Evolutionary conservation across 1,140 invertebrate genomes (phyloP), one percentile per base, ranked within the genome.

Genomic region (Drosophila kurseongensis): DNA sequence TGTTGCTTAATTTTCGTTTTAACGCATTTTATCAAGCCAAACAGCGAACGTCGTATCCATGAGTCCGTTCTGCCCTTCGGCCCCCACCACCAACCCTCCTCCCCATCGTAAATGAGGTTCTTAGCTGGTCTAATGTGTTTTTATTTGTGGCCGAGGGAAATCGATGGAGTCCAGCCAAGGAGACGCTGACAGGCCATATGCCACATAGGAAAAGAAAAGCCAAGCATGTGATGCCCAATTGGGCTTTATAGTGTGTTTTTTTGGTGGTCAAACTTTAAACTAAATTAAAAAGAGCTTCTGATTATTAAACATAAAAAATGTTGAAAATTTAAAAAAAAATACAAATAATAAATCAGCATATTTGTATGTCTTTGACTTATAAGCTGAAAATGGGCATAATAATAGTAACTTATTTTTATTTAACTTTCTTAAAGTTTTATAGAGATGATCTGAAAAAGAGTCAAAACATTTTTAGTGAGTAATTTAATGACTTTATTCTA

Each of bases 1-100:
- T 89, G 79, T 88, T 88, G 83, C 83, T 88, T 88, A 88, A 88
- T 88, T 88, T 83, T 88, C 79, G 71, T 88, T 88, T 83, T 88
- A 88, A 88, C 79, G 83, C 83, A 88, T 88, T 86, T 88, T 83
- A 88, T 82, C 79, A 88, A 79, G 67, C 71, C 65, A 61, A 75
- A 67, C 62, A 84, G 62, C 54, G 58, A 67, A 40, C 55, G 62
- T 63, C 54, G 36, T 38, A 56, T 73, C 60, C 40, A 41, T 42
- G 44, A 60, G 14, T 36, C 52, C 23, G 6, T 48, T 16, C 48
- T 45, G 35, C 38, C 40, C 36, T 29, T 38, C 6, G 9, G 6
- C 13, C 2, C 29, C 52, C 29, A 23, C 35, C 27, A 5, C 13
- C 41, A 12, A 16, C 9, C 36, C 27, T 12, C 8, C n/a, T 36